These are phyloP conservation scores for Venturia canescens DNA, from an alignment of 1,140 invertebrate genomes.

Conservation along the genomic window DNA sequence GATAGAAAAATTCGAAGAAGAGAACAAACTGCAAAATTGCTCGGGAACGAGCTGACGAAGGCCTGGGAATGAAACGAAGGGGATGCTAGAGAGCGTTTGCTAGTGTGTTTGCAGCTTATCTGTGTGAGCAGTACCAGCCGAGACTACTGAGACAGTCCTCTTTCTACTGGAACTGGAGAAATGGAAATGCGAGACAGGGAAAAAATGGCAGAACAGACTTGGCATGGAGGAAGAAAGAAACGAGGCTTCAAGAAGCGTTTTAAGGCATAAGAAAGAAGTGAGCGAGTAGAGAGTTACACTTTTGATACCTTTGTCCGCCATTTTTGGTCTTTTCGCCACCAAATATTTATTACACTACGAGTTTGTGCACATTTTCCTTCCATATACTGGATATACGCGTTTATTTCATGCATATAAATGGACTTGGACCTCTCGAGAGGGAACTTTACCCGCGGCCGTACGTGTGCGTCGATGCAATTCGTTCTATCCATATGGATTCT, in stretches of 20 bases:
- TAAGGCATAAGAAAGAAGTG: not conserved
- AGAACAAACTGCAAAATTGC: slow-evolving; percentile 39
- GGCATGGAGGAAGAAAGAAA: not conserved
- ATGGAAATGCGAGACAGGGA: not conserved
- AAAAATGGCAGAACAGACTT: not conserved
- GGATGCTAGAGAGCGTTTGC: not conserved
- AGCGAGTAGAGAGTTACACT: not conserved
- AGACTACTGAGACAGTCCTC: not conserved
- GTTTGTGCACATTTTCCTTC: not conserved
- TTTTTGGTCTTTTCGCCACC: not conserved
- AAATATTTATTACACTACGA: slow-evolving; percentile 12
- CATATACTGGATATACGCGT: slow-evolving; percentile 3
- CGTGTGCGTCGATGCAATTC: slow-evolving; percentile 21
- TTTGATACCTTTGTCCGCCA: no score
- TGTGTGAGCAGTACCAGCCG: not conserved
- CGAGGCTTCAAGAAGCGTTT: not conserved
- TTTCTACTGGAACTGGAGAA: not conserved
- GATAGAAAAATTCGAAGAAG: slow-evolving; percentile 14
- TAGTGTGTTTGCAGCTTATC: not conserved
- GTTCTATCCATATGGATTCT: not conserved
- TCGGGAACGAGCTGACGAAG: slow-evolving; percentile 25
- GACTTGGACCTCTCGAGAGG: not conserved
- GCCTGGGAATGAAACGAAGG: not conserved
- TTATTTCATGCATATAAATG: slow-evolving; percentile 32
- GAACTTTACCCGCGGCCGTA: not conserved